Conservation (phyloP, 2,888 invertebrate species). For the Digitonthophagus gazella region DNA sequence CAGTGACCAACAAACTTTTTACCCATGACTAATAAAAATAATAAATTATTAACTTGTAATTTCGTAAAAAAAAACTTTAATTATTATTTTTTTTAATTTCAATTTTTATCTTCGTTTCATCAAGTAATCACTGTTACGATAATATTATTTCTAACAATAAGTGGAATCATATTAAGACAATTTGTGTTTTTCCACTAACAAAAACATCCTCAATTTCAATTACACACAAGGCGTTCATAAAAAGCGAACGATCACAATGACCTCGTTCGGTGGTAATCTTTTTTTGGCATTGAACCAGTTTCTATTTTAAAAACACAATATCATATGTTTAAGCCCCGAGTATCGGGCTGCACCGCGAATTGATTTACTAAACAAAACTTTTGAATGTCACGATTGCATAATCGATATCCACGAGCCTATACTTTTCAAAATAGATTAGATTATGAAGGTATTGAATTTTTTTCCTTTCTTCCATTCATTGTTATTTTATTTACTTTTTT, state of each 20-base stretch:
- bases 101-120: no score
- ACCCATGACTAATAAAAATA: no score
- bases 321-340: not conserved
- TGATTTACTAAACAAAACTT: not conserved
- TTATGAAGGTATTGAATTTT: no score
- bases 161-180: not conserved
- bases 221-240: not conserved
- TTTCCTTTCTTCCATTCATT: no score
- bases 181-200: not conserved
- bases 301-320: not conserved
- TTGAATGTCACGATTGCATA: not conserved
- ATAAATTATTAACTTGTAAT: no score
- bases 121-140: no score
- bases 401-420: not conserved
- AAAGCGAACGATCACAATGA: not conserved
- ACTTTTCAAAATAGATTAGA: not conserved
- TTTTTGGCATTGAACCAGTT: not conserved
- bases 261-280: not conserved
- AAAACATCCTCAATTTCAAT: not conserved
- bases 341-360: not conserved
- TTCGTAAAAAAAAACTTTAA: no score
- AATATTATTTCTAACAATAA: no score
- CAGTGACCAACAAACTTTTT: no score
- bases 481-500: no score
- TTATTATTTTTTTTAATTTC: no score